These are phyloP conservation scores for Lycophotia porphyrea DNA, from an alignment of 2,888 invertebrate species.

Conservation along the genomic window DNA sequence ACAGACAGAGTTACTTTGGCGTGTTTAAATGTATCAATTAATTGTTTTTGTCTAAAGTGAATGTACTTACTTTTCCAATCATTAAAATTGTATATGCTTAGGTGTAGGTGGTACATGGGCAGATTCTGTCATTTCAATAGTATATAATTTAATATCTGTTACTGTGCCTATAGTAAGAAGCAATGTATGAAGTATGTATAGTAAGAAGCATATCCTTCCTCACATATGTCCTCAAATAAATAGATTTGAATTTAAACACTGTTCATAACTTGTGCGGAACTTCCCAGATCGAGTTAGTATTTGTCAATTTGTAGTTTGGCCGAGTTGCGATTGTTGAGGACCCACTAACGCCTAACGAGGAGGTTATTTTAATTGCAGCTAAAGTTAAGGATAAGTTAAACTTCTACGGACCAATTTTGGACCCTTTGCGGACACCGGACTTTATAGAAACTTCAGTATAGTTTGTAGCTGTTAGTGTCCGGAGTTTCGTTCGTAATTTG, in stretches of 20 bases:
- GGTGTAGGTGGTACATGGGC: neutral
- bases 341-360: constrained; percentile 3
- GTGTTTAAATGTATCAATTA: neutral
- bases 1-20: neutral
- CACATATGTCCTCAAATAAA: neutral
- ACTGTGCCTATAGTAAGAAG: neutral
- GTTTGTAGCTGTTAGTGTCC: neutral
- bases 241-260: neutral
- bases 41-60: neutral
- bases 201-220: neutral
- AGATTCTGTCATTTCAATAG: neutral
- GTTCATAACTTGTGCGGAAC: constrained; percentile 11
- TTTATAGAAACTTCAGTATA: neutral
- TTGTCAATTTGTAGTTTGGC: constrained; percentile 11
- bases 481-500: neutral
- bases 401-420: neutral
- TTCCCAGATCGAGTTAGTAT: constrained; percentile 28
- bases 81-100: neutral
- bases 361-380: constrained; percentile 9
- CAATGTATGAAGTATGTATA: neutral
- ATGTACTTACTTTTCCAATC: too few species aligned
- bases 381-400: neutral
- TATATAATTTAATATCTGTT: too few species aligned
- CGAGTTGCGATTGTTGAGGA: constrained; percentile 16
- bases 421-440: neutral